phyloP scores from a whole-genome alignment of 53 echinoderm and acorn worm genomes.

The Astropecten irregularis region DNA sequence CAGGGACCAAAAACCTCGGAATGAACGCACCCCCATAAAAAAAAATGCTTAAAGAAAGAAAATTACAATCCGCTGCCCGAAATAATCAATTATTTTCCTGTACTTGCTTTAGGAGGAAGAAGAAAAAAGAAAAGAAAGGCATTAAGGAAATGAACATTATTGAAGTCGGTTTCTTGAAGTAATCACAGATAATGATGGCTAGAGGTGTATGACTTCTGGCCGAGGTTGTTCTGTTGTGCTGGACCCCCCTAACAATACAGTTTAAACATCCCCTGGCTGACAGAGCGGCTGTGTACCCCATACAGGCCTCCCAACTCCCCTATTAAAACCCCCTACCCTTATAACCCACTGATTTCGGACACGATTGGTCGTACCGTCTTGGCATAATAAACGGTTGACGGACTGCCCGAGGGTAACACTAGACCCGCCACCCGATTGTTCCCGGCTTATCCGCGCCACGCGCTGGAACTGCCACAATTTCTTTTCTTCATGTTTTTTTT shows the following conservation, averaged over 20 bases:
- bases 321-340: too few relatives aligned
- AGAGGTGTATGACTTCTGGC: constrained; percentile 30
- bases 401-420: too few relatives aligned
- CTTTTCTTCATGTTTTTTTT: neutral
- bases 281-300: neutral
- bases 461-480: neutral
- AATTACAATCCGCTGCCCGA: too few relatives aligned
- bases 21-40: neutral
- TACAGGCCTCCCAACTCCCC: too few relatives aligned
- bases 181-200: constrained; percentile 50
- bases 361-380: neutral
- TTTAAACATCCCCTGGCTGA: constrained; percentile 33
- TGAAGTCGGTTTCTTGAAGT: constrained; percentile 37
- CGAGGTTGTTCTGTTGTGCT: neutral
- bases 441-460: constrained; percentile 37
- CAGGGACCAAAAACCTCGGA: neutral
- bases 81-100: constrained; percentile 53
- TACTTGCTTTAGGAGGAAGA: neutral
- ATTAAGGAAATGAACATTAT: constrained; percentile 53
- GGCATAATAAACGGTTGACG: neutral
- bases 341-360: neutral
- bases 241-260: constrained; percentile 31
- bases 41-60: too few relatives aligned
- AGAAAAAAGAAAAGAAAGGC: neutral
- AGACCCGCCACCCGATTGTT: too few relatives aligned